A percentile compares a stretch with the other conserved stretches of the same genome.
phyloP scores from a whole-genome alignment of 2,797 vertebrate species.

The Chiroxiphia lanceolata region DNA sequence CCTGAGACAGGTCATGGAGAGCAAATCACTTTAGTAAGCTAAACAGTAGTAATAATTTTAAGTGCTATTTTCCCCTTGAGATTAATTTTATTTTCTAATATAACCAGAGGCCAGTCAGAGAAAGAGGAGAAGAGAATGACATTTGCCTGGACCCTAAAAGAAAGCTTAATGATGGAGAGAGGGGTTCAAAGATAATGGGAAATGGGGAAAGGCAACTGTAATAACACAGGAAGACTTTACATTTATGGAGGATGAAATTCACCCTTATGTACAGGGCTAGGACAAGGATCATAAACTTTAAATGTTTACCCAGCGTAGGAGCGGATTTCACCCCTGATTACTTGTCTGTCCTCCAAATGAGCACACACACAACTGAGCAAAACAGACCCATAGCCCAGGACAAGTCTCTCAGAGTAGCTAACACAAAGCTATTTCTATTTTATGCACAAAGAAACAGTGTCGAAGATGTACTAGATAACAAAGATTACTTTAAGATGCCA shows the following conservation, averaged over 20 bases:
- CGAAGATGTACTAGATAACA: neutral
- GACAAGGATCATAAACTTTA: constrained; percentile 58
- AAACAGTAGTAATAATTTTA: constrained; percentile 76
- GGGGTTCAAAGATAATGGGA: constrained; percentile 52
- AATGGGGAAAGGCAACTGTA: constrained; percentile 35
- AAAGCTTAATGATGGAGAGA: constrained; percentile 56
- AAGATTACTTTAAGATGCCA: neutral
- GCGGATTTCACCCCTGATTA: constrained; percentile 39
- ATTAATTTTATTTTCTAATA: constrained; percentile 76
- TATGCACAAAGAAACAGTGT: neutral
- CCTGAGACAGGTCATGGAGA: constrained; percentile 65
- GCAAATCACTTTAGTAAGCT: constrained; percentile 74
- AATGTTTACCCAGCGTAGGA: constrained; percentile 35
- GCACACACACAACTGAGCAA: neutral
- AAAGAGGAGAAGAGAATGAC: constrained; percentile 61
- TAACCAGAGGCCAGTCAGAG: constrained; percentile 62
- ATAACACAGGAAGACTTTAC: constrained; percentile 46
- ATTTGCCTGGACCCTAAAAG: constrained; percentile 63
- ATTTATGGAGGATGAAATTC: constrained; percentile 53
- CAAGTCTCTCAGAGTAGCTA: neutral
- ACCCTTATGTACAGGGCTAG: neutral
- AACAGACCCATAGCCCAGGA: neutral
- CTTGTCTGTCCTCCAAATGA: neutral
- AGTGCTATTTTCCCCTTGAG: constrained; percentile 73
- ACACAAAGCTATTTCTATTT: neutral